Evolutionary conservation across 35 echinoderm and acorn worm species (phyloP).

Genomic region (Chiridota heheva): DNA sequence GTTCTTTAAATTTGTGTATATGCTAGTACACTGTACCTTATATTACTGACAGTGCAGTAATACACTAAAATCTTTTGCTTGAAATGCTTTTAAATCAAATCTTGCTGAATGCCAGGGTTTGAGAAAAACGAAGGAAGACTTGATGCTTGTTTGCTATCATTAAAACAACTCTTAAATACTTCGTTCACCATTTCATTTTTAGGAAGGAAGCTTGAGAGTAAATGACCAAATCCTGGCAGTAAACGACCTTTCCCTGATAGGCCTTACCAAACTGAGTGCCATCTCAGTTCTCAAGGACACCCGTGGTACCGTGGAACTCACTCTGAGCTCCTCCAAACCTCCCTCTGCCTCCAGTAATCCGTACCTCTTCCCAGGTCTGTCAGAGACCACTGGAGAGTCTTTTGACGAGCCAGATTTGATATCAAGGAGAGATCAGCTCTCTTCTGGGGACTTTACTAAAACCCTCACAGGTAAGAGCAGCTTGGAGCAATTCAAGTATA

Average conservation of each 20-base stretch:
- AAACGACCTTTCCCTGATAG: constrained; percentile 72
- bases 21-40: too few species aligned
- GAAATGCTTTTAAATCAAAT: neutral
- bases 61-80: too few species aligned
- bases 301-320: constrained; percentile 65
- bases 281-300: constrained; percentile 89
- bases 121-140: neutral
- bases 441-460: too few species aligned
- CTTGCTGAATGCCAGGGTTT: neutral
- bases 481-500: too few species aligned
- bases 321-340: constrained; percentile 64
- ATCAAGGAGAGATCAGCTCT: neutral
- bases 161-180: neutral
- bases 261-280: constrained; percentile 71
- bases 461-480: too few species aligned
- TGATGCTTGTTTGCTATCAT: neutral
- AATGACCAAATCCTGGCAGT: constrained; percentile 94
- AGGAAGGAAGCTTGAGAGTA: constrained; percentile 73
- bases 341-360: neutral
- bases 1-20: too few species aligned
- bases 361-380: neutral
- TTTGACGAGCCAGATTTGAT: neutral
- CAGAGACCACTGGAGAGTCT: constrained; percentile 12
- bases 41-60: too few species aligned
- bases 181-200: neutral